Evolutionary conservation across 2,797 vertebrate genomes (phyloP), one percentile per base, ranked within the genome.

Genomic region (Gymnoscopelus braueri): DNA sequence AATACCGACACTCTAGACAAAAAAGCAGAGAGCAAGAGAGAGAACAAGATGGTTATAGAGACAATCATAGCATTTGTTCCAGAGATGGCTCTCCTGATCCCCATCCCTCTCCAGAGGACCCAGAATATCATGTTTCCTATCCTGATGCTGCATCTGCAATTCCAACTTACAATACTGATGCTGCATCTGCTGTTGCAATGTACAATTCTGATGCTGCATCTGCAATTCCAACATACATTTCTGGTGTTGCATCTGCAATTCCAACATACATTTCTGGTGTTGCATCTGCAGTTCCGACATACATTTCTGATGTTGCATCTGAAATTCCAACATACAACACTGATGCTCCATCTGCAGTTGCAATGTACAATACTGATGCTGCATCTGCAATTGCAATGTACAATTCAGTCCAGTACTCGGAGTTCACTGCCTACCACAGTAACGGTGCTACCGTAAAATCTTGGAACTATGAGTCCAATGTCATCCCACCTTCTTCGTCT

Each of bases 21-120:
- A 44, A 7, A 44, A 44, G 39, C 39, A 44, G 9, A 44, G 32
- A 35, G 32, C 32, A 35, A 35, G 32, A 6, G 32, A 35, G 32
- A 44, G 7, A 53, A 19, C 35, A 11, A 56, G 32, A 7, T 39
- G 7, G n/a, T 2, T 48, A 55, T 15, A 5, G 1, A 47, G 60
- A 75, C 11, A 5, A 8, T 7, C 63, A 72, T 0, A 2, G 0
- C 26, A 11, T 15, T 5, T 3, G 39, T 13, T 2, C 6, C 0
- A 0, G 47, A 35, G 53, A 69, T 57, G 63, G 32, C 12, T 54
- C 44, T 11, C 3, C 24, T 7, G 12, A 54, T 64, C 3, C 44
- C 13, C 39, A 65, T 51, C 53, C 66, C 0, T 68, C 71, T 73
- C n/a, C 57, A 44, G 67, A 69, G 57, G 48, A 65, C 15, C 55